These are phyloP conservation scores for Octonoba sinensis DNA, from an alignment of 2,888 invertebrate genomes.

Conservation along the genomic window DNA sequence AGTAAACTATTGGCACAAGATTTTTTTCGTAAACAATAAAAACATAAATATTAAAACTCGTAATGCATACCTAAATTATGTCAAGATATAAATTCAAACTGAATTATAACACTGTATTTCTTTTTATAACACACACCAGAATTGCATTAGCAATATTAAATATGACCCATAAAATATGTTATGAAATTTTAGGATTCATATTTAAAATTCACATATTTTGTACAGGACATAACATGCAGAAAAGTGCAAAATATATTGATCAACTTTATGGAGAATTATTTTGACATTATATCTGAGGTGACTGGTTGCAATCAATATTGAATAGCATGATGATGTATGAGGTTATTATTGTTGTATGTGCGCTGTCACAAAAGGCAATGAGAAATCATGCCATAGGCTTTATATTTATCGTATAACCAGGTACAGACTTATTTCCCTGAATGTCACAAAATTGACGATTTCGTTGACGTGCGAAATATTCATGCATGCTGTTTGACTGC, in stretches of 20 bases:
- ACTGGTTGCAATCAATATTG: neutral
- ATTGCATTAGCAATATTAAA: too few relatives aligned
- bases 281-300: conserved; percentile 4
- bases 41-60: too few relatives aligned
- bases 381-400: conserved; percentile 22
- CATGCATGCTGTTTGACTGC: conserved; percentile 10
- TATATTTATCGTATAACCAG: conserved; percentile 20
- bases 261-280: neutral
- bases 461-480: conserved; percentile 44
- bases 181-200: too few relatives aligned
- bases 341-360: conserved; percentile 49
- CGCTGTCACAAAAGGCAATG: conserved; percentile 46
- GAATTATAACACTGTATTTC: too few relatives aligned
- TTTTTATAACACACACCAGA: too few relatives aligned
- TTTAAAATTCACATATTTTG: too few relatives aligned
- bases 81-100: too few relatives aligned
- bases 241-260: neutral
- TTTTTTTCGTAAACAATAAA: too few relatives aligned
- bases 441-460: conserved; percentile 42
- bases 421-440: conserved; percentile 58
- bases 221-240: neutral
- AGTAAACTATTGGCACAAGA: too few relatives aligned
- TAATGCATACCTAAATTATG: too few relatives aligned
- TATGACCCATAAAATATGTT: too few relatives aligned
- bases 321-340: conserved; percentile 30